Base-by-base conservation (phyloP, 1,140 invertebrate genomes). In the Aphelenchoides avenae region DNA sequence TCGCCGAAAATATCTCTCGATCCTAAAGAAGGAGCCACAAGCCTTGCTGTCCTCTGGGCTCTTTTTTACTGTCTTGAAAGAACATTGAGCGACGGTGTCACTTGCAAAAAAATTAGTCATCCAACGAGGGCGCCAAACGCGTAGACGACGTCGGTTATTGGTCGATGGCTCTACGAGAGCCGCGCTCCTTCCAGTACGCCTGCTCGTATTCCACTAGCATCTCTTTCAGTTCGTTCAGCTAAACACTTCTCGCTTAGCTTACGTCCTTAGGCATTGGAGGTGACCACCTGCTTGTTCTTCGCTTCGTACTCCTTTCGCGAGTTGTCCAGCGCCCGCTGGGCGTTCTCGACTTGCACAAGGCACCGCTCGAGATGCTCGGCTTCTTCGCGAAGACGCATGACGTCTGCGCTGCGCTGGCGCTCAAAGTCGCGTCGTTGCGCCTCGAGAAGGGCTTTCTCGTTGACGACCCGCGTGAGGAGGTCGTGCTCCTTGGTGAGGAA, bases 401-500 rank as follows among this genome's bases (percentile, higher is more conserved):
- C 46, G 43, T 68, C 65, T n/a, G 59, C 68, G 52, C 66, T 52
- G 13, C 68, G 27, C 47, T 68, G 68, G 15, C 31, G 57, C 44
- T 53, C 13, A 52, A 68, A 68, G 30, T 66, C 49, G 15, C 62
- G 26, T 24, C 44, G 26, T 51, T 71, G 31, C 9, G 52, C 24
- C 27, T 71, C 51, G 18, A 68, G 30, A 26, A 60, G 22, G 6
- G 47, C 49, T 4, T 55, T 30, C 48, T 68, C 65, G 49, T 68
- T 68, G 3, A 68, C 54, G 22, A 68, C 54, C 24, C 65, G 61
- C 22, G 54, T 46, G n/a, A 68, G 48, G 22, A 68, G 39, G 52
- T 68, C 65, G 39, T 68, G 65, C 37, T 68, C 68, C 39, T 57
- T 55, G 9, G 27, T 41, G 11, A 68, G 27, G 37, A 68, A 68